These are phyloP conservation scores for Xestoiulus laeticollis DNA, from an alignment of 2,888 invertebrate species.

Conservation along the genomic window DNA sequence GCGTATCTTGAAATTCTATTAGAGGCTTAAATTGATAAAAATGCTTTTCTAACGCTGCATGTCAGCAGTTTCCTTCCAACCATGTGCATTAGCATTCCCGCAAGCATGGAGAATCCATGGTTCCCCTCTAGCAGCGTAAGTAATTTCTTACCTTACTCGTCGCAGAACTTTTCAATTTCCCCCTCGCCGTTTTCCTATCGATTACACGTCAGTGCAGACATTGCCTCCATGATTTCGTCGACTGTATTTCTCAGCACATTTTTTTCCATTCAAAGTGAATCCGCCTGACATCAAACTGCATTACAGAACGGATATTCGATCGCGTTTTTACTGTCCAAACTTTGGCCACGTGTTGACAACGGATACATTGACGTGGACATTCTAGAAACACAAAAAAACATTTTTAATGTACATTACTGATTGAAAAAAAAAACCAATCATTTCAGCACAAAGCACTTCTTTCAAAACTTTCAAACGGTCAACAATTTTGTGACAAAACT, in stretches of 20 bases:
- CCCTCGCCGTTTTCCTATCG: background rate
- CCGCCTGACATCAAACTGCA: background rate
- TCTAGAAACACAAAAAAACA: background rate
- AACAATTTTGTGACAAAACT: too few species aligned
- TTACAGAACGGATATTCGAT: slow-evolving; percentile 15
- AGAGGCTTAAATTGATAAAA: background rate
- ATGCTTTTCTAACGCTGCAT: background rate
- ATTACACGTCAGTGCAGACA: slow-evolving; percentile 12
- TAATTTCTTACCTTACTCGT: slow-evolving; percentile 3
- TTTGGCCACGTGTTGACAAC: background rate
- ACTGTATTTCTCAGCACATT: slow-evolving; percentile 8
- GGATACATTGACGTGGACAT: background rate
- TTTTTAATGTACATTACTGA: too few species aligned
- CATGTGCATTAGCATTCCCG: background rate
- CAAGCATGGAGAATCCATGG: background rate
- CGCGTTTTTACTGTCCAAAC: background rate
- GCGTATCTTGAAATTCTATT: background rate
- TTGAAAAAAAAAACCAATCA: too few species aligned
- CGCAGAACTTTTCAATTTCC: slow-evolving; percentile 20
- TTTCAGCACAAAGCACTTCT: too few species aligned
- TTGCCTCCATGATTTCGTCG: slow-evolving; percentile 8
- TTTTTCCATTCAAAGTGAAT: background rate
- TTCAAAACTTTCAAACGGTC: too few species aligned
- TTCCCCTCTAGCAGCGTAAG: background rate
- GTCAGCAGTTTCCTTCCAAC: background rate